phyloP scores from a whole-genome alignment of 2,888 invertebrate genomes.

The Platycheirus albimanus region DNA sequence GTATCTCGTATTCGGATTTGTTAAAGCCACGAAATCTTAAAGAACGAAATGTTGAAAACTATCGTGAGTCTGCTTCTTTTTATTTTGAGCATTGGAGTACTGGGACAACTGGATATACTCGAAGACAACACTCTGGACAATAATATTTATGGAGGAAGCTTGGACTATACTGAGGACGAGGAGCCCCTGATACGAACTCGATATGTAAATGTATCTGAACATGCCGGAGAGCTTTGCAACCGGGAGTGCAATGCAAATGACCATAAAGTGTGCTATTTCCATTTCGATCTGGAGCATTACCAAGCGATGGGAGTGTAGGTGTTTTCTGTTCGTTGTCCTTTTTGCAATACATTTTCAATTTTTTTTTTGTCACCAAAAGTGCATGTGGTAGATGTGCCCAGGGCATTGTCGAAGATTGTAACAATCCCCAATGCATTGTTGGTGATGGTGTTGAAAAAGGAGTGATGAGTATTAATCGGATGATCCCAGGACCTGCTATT shows the following conservation, averaged over 20 bases:
- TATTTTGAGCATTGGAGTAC: slow-evolving; percentile 1
- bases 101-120: background rate
- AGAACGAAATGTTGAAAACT: slow-evolving; percentile 8
- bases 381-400: slow-evolving; percentile 83
- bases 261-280: slow-evolving; percentile 81
- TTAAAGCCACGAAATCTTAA: background rate
- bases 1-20: background rate
- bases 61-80: background rate
- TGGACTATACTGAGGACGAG: background rate
- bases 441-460: slow-evolving; percentile 83
- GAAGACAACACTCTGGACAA: slow-evolving; percentile 27
- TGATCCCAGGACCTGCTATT: slow-evolving; percentile 83
- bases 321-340: background rate
- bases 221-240: slow-evolving; percentile 79
- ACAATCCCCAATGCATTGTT: slow-evolving; percentile 83
- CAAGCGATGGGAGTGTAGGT: slow-evolving; percentile 82
- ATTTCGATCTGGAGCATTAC: slow-evolving; percentile 82
- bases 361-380: slow-evolving; percentile 76
- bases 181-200: background rate
- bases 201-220: slow-evolving; percentile 67
- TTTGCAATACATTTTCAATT: background rate
- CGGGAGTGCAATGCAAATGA: slow-evolving; percentile 75
- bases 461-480: slow-evolving; percentile 83
- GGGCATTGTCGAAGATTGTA: slow-evolving; percentile 81
- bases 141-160: background rate